phyloP scores from a whole-genome alignment of 2,113 vertebrate genomes.

The Centrocercus urophasianus region DNA sequence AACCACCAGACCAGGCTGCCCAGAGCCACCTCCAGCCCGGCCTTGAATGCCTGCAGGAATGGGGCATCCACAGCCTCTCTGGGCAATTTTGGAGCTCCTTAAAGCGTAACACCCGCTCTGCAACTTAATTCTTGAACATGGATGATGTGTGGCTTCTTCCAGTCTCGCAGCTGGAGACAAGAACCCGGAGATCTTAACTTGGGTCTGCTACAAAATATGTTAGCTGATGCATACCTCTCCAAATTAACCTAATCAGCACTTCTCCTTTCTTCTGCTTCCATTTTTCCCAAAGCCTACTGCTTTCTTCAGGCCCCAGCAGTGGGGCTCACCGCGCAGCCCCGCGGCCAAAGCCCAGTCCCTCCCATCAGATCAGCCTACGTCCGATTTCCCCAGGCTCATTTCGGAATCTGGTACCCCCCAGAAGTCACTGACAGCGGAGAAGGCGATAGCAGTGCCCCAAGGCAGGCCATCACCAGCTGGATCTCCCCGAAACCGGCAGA shows the following conservation, averaged over 20 bases:
- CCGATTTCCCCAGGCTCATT: constrained; percentile 65
- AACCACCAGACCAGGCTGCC: too few species aligned
- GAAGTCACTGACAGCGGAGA: constrained; percentile 59
- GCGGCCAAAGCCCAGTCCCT: constrained; percentile 82
- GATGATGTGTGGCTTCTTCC: not conserved
- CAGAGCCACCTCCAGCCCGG: too few species aligned
- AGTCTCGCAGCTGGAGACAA: not conserved
- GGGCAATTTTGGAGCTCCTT: not conserved
- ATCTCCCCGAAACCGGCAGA: constrained; percentile 89
- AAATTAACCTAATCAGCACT: not conserved
- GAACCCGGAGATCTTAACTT: not conserved
- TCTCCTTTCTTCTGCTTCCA: not conserved
- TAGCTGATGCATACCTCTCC: not conserved
- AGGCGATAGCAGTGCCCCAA: constrained; percentile 54
- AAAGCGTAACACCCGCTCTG: not conserved
- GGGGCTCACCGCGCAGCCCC: constrained; percentile 65
- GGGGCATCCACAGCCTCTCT: too few species aligned
- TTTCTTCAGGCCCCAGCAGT: constrained; percentile 74
- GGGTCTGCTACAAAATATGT: not conserved
- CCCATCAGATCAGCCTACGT: constrained; percentile 70
- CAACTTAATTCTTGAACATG: not conserved
- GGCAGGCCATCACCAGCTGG: constrained; percentile 92
- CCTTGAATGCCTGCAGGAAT: too few species aligned
- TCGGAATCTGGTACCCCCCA: constrained; percentile 73
- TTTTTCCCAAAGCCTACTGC: constrained; percentile 60